Conservation (phyloP, 1,140 invertebrate species). For the Alviniconcha marisindica region DNA sequence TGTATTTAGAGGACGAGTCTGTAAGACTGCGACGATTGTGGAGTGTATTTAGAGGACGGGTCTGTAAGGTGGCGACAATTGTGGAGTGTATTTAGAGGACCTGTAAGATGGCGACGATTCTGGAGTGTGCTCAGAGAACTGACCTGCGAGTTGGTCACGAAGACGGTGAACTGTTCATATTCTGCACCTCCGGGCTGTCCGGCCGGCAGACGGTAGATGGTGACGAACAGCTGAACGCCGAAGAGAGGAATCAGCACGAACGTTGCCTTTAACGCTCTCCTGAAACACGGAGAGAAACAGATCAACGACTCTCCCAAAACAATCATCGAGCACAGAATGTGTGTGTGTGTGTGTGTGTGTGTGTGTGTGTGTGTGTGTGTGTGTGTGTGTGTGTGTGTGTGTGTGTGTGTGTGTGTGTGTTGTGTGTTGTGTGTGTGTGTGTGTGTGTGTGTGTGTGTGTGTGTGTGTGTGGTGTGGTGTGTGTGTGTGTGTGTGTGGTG, state of each 20-base stretch:
- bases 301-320: neutral
- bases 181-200: slow-evolving; percentile 44
- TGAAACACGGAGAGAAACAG: slow-evolving; percentile 39
- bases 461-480: neutral
- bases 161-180: slow-evolving; percentile 64
- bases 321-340: neutral
- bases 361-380: neutral
- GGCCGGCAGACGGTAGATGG: slow-evolving; percentile 83
- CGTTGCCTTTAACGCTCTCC: slow-evolving; percentile 80
- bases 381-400: slow-evolving; percentile 2
- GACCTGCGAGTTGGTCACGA: slow-evolving; percentile 66
- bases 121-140: too few relatives aligned
- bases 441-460: neutral
- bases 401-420: neutral
- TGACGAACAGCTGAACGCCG: slow-evolving; percentile 88
- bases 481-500: too few relatives aligned
- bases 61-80: too few relatives aligned
- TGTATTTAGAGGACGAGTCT: too few relatives aligned
- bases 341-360: neutral
- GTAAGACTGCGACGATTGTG: too few relatives aligned
- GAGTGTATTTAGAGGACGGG: too few relatives aligned
- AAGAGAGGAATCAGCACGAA: slow-evolving; percentile 87
- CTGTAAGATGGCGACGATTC: too few relatives aligned
- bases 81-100: too few relatives aligned
- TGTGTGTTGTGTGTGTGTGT: too few relatives aligned